Base-by-base conservation (phyloP, 2,888 invertebrate genomes). In the Rhyacophila evoluta region DNA sequence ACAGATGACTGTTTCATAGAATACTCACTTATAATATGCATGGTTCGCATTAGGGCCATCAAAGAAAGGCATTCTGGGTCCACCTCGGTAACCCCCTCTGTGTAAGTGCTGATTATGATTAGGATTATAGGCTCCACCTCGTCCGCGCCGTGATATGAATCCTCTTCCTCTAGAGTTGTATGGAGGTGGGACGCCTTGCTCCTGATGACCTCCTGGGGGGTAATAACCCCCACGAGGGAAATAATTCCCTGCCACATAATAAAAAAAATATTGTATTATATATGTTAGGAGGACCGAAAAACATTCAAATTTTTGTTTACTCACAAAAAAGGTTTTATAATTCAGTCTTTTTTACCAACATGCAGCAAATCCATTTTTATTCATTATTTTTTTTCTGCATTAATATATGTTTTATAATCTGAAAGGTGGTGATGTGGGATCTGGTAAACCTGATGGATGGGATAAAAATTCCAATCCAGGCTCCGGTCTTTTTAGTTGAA, bases 31-130 rank as follows among this genome's bases (percentile, higher is more conserved):
- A 72, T 81, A 82, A 69, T 82, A 82, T 27, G 78, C 79, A 11
- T 81, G 82, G 68, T 85, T 87, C 76, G 89, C 88, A 82, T 87
- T 87, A 0, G 89, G 88, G 1, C 89, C 88, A 55, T 88, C 87
- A 85, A 88, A 89, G 87, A 86, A 86, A 0, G 89, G 89, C 87
- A 89, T 85, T 36, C 86, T 82, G 36, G 85, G 82, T 12, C 85
- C 77, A 79, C 85, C 86, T 36, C 79, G 85, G 83, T 83, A 85
- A 68, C 81, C 85, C 83, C 82, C 84, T 83, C 72, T 85, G 69
- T 84, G n/a, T n/a, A n/a, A n/a, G n/a, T n/a, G 82, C 3, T 81
- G 72, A 75, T 82, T 83, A 8, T 55, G 55, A 8, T 55, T 55
- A 0, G 55, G 10, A 10, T 55, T 55, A 80, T 83, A 83, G 36